Evolutionary conservation across 1,140 invertebrate genomes (phyloP).

Genomic region (Polypedilum pembai): DNA sequence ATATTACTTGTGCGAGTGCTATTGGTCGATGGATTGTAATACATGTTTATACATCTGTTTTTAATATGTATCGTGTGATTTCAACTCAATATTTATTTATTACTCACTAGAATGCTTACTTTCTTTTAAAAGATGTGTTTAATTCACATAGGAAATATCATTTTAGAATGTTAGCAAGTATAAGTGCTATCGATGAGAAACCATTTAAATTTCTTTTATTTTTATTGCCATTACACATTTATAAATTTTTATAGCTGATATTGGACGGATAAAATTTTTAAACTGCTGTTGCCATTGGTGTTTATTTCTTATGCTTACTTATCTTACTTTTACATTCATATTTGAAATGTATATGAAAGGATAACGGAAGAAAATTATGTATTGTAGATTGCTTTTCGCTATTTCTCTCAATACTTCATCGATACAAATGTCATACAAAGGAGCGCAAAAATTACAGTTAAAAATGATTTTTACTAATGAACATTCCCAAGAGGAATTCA

Average conservation of each 20-base stretch:
- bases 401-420: not conserved
- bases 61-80: not conserved
- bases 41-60: not conserved
- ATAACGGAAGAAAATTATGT: constrained; percentile 1
- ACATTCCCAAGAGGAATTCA: not conserved
- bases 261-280: too few species aligned
- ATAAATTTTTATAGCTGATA: too few species aligned
- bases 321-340: too few species aligned
- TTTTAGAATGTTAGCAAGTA: not conserved
- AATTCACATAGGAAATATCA: constrained; percentile 23
- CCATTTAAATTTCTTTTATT: constrained; percentile 28
- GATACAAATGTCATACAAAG: too few species aligned
- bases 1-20: too few species aligned
- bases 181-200: not conserved
- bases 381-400: constrained; percentile 10
- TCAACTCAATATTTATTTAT: too few species aligned
- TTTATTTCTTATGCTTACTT: too few species aligned
- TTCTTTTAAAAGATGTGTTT: not conserved
- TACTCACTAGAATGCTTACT: too few species aligned
- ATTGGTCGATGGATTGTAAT: too few species aligned
- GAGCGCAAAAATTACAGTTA: not conserved
- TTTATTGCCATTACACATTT: constrained; percentile 21
- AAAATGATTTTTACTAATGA: constrained; percentile 2
- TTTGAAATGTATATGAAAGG: not conserved
- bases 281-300: too few species aligned